phyloP scores from a whole-genome alignment of 2,888 invertebrate genomes.

The Incurvaria masculella region DNA sequence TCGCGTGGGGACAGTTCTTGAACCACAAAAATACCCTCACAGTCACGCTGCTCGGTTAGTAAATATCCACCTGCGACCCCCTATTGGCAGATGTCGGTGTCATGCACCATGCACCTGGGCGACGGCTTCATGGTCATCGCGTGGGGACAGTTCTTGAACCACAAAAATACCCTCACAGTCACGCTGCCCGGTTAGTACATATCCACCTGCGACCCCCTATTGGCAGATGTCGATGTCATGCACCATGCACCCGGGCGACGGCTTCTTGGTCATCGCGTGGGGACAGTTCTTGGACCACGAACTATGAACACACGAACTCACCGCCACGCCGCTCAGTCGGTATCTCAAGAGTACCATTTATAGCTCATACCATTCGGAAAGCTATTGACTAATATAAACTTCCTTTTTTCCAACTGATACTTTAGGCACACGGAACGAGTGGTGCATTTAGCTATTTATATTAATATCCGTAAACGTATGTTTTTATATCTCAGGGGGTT shows the following conservation, averaged over 20 bases:
- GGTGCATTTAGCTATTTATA: too few species aligned
- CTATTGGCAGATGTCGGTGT: slow-evolving; percentile 76
- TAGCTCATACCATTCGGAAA: too few species aligned
- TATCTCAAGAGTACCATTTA: too few species aligned
- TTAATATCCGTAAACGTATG: too few species aligned
- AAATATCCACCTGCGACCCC: slow-evolving; percentile 71
- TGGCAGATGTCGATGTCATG: slow-evolving; percentile 80
- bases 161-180: slow-evolving; percentile 86
- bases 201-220: slow-evolving; percentile 70
- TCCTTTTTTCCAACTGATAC: too few species aligned
- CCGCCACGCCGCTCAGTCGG: slow-evolving; percentile 82
- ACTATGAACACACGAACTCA: slow-evolving; percentile 83
- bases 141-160: slow-evolving; percentile 96
- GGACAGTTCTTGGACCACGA: slow-evolving; percentile 96
- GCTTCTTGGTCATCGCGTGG: slow-evolving; percentile 92
- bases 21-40: slow-evolving; percentile 91
- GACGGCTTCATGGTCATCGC: slow-evolving; percentile 92
- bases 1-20: slow-evolving; percentile 95
- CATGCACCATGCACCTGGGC: slow-evolving; percentile 92
- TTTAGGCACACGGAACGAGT: too few species aligned
- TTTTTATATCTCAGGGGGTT: too few species aligned
- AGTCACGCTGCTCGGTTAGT: slow-evolving; percentile 79
- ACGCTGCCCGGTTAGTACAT: slow-evolving; percentile 83
- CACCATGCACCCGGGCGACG: slow-evolving; percentile 93
- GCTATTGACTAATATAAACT: too few species aligned